Evolutionary conservation across 1,140 invertebrate species (phyloP), one percentile per base, ranked within the genome.

Genomic region (Lordiphosa clarofinis): DNA sequence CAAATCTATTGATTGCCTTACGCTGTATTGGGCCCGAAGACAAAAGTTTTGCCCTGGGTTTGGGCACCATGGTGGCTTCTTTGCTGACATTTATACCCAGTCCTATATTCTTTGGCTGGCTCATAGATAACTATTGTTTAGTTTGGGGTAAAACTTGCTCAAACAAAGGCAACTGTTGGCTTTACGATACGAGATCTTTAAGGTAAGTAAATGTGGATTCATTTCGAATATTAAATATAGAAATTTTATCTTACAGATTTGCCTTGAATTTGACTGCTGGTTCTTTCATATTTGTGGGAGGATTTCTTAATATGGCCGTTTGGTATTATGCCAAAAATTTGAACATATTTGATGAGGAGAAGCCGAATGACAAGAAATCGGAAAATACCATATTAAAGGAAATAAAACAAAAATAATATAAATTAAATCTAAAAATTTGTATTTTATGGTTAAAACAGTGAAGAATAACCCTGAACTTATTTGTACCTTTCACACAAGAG

Each of bases 61-160:
- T 94, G 53, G 91, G 91, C 35, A 76, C 93, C 38, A 92, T 91
- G 61, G 89, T 93, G 6, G 91, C 92, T 79, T 93, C 92, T 33
- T 75, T 94, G 6, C 91, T 93, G 15, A 91, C 92, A 5, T 93
- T 94, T 56, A 93, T 94, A 63, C 93, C 93, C 0, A 92, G 92
- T 43, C 94, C 94, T 9, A 94, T 94, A 54, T 89, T 94, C 11
- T 94, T 93, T 73, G 94, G 94, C 54, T 92, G 91, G 68, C 91
- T 94, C 35, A 90, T 94, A 67, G 94, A 94, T 93, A 90, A 89
- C 36, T 91, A 92, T 3, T 94, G 94, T 71, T 65, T 94, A 15
- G 91, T 94, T 15, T 94, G 94, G 94, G 94, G 93, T 7, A 94
- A 93, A 79, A 94, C 93, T 5, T 94, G 94, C 66, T 89, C 91